These are phyloP conservation scores for Nipponacmea schrenckii DNA, from an alignment of 2,888 invertebrate genomes.

Conservation along the genomic window DNA sequence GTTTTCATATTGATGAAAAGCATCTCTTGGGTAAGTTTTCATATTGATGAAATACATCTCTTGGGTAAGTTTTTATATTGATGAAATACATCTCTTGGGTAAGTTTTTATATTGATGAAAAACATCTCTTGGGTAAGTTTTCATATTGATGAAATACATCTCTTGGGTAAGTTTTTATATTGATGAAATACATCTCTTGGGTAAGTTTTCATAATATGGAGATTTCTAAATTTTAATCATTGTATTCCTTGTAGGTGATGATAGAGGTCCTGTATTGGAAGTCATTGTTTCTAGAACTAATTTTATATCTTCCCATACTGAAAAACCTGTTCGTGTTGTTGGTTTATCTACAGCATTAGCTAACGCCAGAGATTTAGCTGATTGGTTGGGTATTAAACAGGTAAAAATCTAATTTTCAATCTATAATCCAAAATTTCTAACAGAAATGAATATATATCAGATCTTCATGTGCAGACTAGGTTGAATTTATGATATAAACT, in stretches of 20 bases:
- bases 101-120: conserved; percentile 99
- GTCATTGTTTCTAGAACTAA: conserved; percentile 98
- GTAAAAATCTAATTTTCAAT: conserved; percentile 41
- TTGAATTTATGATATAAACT: background rate
- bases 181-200: conserved; percentile 97
- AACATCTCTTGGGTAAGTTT: no score
- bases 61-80: conserved; percentile 90
- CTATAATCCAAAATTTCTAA: no score
- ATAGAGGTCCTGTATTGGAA: conserved; percentile 79
- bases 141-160: conserved; percentile 94
- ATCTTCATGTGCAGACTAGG: background rate
- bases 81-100: conserved; percentile 99
- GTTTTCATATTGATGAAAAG: conserved; percentile 70
- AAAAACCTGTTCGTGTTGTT: conserved; percentile 84
- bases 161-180: conserved; percentile 88
- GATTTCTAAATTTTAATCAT: no score
- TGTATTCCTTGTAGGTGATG: conserved; percentile 68
- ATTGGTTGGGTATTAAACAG: conserved; percentile 88
- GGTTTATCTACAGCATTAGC: conserved; percentile 97
- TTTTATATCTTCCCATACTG: conserved; percentile 91
- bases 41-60: conserved; percentile 87
- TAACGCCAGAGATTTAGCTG: conserved; percentile 94
- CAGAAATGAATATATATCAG: background rate
- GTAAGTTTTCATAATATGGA: conserved; percentile 68
- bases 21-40: conserved; percentile 92